Evolutionary conservation across 2,888 invertebrate genomes (phyloP), one percentile per base, ranked within the genome.

Genomic region (Villa cingulata): DNA sequence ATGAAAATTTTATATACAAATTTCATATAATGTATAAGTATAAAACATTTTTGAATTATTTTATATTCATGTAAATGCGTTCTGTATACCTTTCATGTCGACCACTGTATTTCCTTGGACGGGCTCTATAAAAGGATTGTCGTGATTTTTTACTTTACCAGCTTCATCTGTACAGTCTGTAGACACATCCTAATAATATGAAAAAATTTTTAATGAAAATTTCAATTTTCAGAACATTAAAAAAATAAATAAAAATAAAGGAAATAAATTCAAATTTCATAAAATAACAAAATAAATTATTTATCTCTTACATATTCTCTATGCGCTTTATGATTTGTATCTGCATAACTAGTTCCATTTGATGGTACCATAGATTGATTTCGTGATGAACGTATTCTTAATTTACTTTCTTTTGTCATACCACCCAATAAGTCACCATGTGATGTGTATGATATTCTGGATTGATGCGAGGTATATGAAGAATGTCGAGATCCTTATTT

Each of bases 381-480:
- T 57, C 85, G 75, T 55, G 81, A 78, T 15, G 85, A 84, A 53
- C 87, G 76, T 57, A 77, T 80, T 53, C 86, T 76, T 55, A 92
- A 72, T 62, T 84, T 81, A 58, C 84, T 85, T 68, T 91, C 89
- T 70, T 91, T 91, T 55, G 91, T 91, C 68, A 66, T 66, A 55
- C 86, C 86, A 54, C 84, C 82, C 58, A 91, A 75, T 56, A 90
- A 75, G 73, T 94, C 94, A 44, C 86, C 89, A 70, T 94, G 92
- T 34, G 94, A 94, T 54, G 90, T 92, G 70, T 94, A 94, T 49
- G 94, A 92, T 62, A 91, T 77, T 59, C 90, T 78, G 49, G 91
- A 91, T 61, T 89, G 89, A 69, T 94, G 94, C 52, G 94, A 94
- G 58, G 92, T 92, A 72, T 94, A 92, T 59, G 92, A 94, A 56